Evolutionary conservation across 2,888 invertebrate species (phyloP).

Genomic region (Crocallis elinguaria): DNA sequence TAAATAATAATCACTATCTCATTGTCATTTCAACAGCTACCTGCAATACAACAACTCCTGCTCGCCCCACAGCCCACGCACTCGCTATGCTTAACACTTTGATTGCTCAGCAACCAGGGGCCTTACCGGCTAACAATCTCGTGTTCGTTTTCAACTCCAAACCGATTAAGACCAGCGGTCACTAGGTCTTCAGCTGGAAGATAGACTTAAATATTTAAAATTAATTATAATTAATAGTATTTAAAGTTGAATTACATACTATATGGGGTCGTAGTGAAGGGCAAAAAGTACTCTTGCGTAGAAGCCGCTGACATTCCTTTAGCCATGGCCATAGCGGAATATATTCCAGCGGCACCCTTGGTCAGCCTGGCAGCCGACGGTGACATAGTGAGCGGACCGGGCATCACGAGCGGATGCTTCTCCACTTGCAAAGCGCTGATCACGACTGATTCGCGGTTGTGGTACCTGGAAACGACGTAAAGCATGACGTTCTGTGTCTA

Average conservation of each 20-base stretch:
- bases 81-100: too few relatives aligned
- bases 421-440: constrained; percentile 97
- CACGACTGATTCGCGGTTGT: constrained; percentile 96
- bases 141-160: too few relatives aligned
- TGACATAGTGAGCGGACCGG: constrained; percentile 92
- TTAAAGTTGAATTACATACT: constrained; percentile 52
- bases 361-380: constrained; percentile 86
- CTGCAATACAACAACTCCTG: too few relatives aligned
- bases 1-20: too few relatives aligned
- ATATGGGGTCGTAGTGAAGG: constrained; percentile 85
- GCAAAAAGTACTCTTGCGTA: constrained; percentile 87
- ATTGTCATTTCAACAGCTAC: too few relatives aligned
- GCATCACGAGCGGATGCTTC: constrained; percentile 94
- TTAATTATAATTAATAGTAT: too few relatives aligned
- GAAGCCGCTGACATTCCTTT: constrained; percentile 71
- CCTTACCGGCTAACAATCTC: too few relatives aligned
- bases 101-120: too few relatives aligned
- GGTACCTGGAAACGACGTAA: constrained; percentile 87
- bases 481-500: background rate
- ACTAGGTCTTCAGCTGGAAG: too few relatives aligned
- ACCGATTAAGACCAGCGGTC: too few relatives aligned
- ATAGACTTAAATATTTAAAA: too few relatives aligned
- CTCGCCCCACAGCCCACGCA: too few relatives aligned
- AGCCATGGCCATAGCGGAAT: constrained; percentile 82
- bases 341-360: constrained; percentile 75